Evolutionary conservation across 2,888 invertebrate genomes (phyloP).

Genomic region (Phorcus lineatus): DNA sequence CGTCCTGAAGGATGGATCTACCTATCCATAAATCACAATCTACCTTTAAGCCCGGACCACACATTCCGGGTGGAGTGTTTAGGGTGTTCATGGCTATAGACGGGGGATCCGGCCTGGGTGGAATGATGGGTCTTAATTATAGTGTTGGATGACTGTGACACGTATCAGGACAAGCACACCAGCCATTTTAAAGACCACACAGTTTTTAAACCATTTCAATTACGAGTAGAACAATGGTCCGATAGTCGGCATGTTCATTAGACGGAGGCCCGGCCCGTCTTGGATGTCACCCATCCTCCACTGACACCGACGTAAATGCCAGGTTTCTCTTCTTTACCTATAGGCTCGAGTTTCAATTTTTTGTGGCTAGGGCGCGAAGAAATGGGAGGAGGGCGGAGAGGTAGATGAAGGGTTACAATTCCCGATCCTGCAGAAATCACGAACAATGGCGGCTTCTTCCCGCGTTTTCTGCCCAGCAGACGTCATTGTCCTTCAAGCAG

Average conservation of each 20-base stretch:
- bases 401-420: slow-evolving; percentile 18
- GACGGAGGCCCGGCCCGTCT: background rate
- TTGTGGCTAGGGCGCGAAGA: slow-evolving; percentile 20
- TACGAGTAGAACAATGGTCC: slow-evolving; percentile 9
- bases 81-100: slow-evolving; percentile 6
- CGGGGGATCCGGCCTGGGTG: background rate
- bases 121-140: slow-evolving; percentile 18
- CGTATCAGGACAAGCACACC: background rate
- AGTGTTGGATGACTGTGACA: slow-evolving; percentile 16
- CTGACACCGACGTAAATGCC: background rate
- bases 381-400: background rate
- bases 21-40: background rate
- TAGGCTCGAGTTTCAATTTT: slow-evolving; percentile 9
- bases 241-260: background rate
- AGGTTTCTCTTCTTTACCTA: background rate
- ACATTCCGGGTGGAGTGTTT: slow-evolving; percentile 8
- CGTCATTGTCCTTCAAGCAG: slow-evolving; percentile 16
- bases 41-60: slow-evolving; percentile 6
- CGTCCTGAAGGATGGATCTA: background rate
- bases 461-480: slow-evolving; percentile 11
- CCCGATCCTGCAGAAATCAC: background rate
- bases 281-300: background rate
- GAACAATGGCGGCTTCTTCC: slow-evolving; percentile 15
- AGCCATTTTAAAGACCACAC: slow-evolving; percentile 9
- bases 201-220: slow-evolving; percentile 16